Conservation (phyloP, 1,140 invertebrate genomes). For the Hyles euphorbiae region DNA sequence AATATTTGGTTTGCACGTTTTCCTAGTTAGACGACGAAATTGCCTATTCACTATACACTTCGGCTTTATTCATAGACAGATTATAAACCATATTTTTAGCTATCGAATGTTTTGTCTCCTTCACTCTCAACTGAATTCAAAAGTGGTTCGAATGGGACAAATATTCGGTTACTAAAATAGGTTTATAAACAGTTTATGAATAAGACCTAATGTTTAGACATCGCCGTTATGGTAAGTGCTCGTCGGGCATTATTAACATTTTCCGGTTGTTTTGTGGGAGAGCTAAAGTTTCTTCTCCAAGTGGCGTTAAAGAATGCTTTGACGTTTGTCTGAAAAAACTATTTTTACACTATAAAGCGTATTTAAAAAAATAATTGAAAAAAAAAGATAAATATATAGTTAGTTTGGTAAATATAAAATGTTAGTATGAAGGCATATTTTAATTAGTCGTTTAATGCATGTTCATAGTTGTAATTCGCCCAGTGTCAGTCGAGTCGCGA, state of each 20-base stretch:
- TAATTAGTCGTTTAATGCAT: conserved; percentile 71
- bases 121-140: no score
- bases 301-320: conserved; percentile 48
- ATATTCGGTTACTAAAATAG: no score
- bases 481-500: conserved; percentile 39
- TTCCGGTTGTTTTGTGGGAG: conserved; percentile 35
- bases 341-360: conserved; percentile 69
- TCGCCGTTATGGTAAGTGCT: conserved; percentile 14
- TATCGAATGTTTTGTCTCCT: no score
- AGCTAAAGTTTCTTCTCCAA: conserved; percentile 29
- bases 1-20: conserved; percentile 33
- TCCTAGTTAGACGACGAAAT: conserved; percentile 34
- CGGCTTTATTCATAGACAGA: not conserved
- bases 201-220: conserved; percentile 19
- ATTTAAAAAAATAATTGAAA: conserved; percentile 45
- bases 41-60: conserved; percentile 33
- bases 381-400: conserved; percentile 64
- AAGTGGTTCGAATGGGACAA: no score
- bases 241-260: conserved; percentile 58
- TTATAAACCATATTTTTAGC: no score
- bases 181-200: conserved; percentile 16
- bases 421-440: conserved; percentile 66
- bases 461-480: conserved; percentile 61
- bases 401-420: conserved; percentile 64
- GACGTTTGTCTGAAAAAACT: conserved; percentile 60